Evolutionary conservation across 2,113 vertebrate genomes (phyloP).

Genomic region (Gulo gulo): DNA sequence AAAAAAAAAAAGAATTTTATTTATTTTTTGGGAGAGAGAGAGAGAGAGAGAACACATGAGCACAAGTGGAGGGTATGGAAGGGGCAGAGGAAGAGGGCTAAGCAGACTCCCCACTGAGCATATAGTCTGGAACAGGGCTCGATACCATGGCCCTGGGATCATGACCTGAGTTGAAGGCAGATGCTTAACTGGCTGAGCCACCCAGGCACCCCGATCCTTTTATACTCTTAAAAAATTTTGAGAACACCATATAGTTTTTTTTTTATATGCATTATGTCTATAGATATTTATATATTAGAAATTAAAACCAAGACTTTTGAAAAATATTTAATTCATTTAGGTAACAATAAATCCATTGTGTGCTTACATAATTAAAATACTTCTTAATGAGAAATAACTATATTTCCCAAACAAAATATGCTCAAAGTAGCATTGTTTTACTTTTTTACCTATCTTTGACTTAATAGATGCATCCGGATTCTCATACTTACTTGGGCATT

Average conservation of each 20-base stretch:
- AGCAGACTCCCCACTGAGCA: neutral
- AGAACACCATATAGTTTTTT: neutral
- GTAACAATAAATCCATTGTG: neutral
- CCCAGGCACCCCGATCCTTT: neutral
- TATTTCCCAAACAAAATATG: neutral
- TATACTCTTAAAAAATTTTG: neutral
- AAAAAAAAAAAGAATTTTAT: neutral
- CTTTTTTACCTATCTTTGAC: neutral
- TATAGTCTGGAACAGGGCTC: neutral
- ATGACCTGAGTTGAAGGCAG: neutral
- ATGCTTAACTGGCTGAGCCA: neutral
- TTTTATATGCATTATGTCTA: neutral
- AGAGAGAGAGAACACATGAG: neutral
- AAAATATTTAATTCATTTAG: conserved; percentile 23
- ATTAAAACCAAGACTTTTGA: neutral
- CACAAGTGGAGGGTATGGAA: neutral
- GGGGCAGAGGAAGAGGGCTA: neutral
- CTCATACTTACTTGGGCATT: neutral
- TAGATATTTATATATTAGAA: neutral
- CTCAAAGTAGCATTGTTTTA: neutral
- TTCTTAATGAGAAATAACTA: neutral
- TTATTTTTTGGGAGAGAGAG: neutral
- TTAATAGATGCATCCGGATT: neutral
- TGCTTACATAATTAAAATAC: neutral
- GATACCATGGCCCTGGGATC: neutral